These are phyloP conservation scores for Proctacanthus coquilletti DNA, from an alignment of 1,140 invertebrate genomes.

Conservation along the genomic window DNA sequence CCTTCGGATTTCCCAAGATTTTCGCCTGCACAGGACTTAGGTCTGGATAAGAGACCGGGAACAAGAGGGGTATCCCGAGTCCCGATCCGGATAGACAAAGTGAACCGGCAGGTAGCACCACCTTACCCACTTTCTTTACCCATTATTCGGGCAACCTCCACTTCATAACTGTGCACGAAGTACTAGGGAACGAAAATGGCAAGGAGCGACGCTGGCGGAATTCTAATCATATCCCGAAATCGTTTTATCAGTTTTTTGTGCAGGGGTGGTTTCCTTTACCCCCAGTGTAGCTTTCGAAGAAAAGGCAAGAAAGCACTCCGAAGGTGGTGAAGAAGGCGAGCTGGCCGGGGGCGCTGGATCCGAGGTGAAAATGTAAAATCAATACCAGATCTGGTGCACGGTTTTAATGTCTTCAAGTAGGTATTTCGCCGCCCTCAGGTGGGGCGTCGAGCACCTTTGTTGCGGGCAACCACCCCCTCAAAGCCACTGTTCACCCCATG, in stretches of 20 bases:
- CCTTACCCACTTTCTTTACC: slow-evolving; percentile 3
- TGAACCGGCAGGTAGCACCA: slow-evolving; percentile 8
- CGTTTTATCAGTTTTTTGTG: too few relatives aligned
- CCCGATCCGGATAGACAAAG: too few relatives aligned
- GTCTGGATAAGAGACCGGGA: too few relatives aligned
- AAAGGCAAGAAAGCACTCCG: not conserved
- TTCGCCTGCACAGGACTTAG: too few relatives aligned
- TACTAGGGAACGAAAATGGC: not conserved
- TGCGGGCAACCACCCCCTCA: not conserved
- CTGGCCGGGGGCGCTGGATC: not conserved
- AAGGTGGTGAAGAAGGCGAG: not conserved
- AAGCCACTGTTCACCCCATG: not conserved
- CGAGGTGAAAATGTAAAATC: not conserved
- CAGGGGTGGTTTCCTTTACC: not conserved
- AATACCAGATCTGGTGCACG: too few relatives aligned
- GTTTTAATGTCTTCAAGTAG: too few relatives aligned
- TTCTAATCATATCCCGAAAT: too few relatives aligned
- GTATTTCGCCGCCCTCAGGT: not conserved
- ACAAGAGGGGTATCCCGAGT: too few relatives aligned
- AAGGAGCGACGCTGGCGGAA: not conserved
- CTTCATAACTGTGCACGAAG: not conserved
- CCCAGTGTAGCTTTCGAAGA: not conserved
- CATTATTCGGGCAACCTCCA: not conserved
- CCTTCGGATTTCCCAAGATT: too few relatives aligned
- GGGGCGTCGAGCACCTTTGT: not conserved